Conservation (phyloP, 2,797 vertebrate genomes). For the Argyrosomus regius region DNA sequence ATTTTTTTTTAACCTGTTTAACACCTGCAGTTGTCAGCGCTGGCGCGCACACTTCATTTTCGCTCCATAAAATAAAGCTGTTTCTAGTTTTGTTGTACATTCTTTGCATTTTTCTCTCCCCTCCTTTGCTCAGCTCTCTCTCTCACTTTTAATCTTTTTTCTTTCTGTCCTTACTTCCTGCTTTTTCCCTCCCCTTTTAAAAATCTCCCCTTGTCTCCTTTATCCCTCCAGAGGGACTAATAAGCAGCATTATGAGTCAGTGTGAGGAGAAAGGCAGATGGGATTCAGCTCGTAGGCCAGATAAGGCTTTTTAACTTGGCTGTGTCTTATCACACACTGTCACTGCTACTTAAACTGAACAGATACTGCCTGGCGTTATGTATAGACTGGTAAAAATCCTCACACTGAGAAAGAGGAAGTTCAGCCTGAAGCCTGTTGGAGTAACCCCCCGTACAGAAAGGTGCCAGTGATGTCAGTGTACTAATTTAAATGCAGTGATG, state of each 20-base stretch:
- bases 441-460: constrained; percentile 35
- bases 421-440: constrained; percentile 29
- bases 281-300: constrained; percentile 56
- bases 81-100: not conserved
- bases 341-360: constrained; percentile 60
- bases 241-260: constrained; percentile 58
- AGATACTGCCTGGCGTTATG: constrained; percentile 44
- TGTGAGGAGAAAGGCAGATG: constrained; percentile 58
- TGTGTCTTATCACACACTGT: constrained; percentile 61
- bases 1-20: not conserved
- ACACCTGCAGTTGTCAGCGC: not conserved
- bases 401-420: constrained; percentile 40
- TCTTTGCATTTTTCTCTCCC: constrained; percentile 20
- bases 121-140: constrained; percentile 6
- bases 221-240: constrained; percentile 62
- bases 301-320: constrained; percentile 56
- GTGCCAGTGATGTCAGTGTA: constrained; percentile 28
- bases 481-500: constrained; percentile 40
- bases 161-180: constrained; percentile 25
- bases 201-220: constrained; percentile 38
- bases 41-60: not conserved
- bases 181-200: constrained; percentile 28
- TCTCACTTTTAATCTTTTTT: constrained; percentile 36
- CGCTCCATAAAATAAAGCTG: not conserved
- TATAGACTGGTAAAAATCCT: constrained; percentile 31